Percentiles rank a stretch among this genome's conserved stretches.
Evolutionary conservation across 2,888 invertebrate genomes (phyloP).

Genomic region (Sericinus montela): DNA sequence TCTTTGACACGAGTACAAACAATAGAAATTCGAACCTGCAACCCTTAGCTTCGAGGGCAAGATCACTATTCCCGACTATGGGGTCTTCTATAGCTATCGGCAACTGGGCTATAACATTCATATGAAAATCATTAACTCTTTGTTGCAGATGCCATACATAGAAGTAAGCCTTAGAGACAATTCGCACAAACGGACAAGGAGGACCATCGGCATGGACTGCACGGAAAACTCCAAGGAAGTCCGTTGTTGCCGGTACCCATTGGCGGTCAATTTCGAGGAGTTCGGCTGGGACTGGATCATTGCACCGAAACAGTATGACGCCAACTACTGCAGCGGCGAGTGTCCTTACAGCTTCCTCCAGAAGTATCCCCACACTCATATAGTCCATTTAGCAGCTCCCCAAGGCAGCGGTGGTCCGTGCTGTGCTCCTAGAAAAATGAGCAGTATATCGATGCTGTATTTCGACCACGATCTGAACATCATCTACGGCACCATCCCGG

Average conservation of each 20-base stretch:
- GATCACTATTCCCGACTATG: too few relatives aligned
- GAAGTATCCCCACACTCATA: constrained; percentile 92
- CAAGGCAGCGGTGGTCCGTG: constrained; percentile 91
- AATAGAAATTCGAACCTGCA: too few relatives aligned
- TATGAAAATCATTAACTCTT: not conserved
- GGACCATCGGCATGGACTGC: constrained; percentile 91
- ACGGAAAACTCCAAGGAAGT: constrained; percentile 88
- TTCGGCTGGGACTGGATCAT: constrained; percentile 99
- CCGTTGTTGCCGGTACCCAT: constrained; percentile 95
- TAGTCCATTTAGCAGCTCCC: constrained; percentile 89
- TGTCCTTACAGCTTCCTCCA: constrained; percentile 94
- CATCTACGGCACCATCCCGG: constrained; percentile 91
- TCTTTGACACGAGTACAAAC: too few relatives aligned
- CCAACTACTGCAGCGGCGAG: constrained; percentile 97
- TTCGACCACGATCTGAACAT: constrained; percentile 93
- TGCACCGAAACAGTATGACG: constrained; percentile 95
- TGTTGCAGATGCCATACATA: constrained; percentile 73
- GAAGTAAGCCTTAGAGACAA: constrained; percentile 73
- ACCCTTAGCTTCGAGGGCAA: too few relatives aligned
- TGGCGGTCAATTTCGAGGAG: constrained; percentile 95
- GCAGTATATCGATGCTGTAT: constrained; percentile 93
- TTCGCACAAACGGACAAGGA: constrained; percentile 83
- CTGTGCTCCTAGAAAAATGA: constrained; percentile 94
- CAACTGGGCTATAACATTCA: too few relatives aligned
- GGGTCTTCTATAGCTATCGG: too few relatives aligned